These are phyloP conservation scores for Pseudomugil tenellus DNA, from an alignment of 2,797 vertebrate genomes.

Conservation along the genomic window DNA sequence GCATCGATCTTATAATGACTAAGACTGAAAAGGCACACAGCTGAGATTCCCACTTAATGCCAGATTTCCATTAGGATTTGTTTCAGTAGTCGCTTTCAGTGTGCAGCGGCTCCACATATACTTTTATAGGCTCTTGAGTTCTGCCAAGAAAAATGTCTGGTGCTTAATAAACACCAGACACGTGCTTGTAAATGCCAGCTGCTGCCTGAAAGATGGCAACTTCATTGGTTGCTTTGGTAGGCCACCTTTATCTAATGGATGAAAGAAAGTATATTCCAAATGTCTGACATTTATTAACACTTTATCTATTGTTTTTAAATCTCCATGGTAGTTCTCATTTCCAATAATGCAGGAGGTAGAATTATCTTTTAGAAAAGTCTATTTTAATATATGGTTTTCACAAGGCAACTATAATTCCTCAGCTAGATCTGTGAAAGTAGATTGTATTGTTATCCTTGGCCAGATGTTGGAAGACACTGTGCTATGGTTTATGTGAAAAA, in stretches of 20 bases:
- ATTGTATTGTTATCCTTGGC: constrained; percentile 36
- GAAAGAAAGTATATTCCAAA: constrained; percentile 20
- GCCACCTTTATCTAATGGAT: constrained; percentile 32
- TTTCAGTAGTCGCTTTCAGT: constrained; percentile 34
- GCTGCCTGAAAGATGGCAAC: constrained; percentile 50
- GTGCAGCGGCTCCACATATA: constrained; percentile 35
- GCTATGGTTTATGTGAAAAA: constrained; percentile 49
- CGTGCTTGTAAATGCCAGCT: constrained; percentile 67
- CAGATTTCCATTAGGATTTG: constrained; percentile 48
- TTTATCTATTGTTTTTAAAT: constrained; percentile 8
- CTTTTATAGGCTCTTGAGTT: constrained; percentile 46
- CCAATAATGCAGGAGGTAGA: constrained; percentile 18
- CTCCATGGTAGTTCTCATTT: not conserved
- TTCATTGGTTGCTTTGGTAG: constrained; percentile 43
- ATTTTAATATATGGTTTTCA: constrained; percentile 42
- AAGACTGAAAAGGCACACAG: constrained; percentile 26
- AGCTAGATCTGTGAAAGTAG: constrained; percentile 34
- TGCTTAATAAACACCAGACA: constrained; percentile 69
- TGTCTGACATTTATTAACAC: constrained; percentile 6
- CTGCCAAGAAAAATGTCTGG: constrained; percentile 75
- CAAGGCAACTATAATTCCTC: constrained; percentile 17
- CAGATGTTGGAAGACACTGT: constrained; percentile 24
- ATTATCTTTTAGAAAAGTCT: constrained; percentile 20
- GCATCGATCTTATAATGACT: constrained; percentile 12
- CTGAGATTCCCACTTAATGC: constrained; percentile 39